Evolutionary conservation across 2,797 vertebrate species (phyloP), one percentile per base, ranked within the genome.

Genomic region (Heteromormyrus szaboi): DNA sequence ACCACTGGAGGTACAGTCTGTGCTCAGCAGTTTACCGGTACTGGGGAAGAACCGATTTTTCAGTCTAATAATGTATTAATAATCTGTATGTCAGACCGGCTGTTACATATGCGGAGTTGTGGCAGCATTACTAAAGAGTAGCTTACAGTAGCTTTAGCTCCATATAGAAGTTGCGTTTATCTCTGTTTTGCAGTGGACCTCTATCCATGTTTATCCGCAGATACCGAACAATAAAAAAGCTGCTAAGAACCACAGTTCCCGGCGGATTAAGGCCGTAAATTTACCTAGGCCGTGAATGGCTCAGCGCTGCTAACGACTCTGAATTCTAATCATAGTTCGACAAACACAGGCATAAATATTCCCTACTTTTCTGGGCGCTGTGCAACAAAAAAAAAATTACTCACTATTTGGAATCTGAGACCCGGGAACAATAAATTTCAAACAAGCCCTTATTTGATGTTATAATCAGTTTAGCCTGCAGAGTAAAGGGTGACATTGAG

Each of bases 281-380:
- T 51, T 88, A 85, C 81, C 54, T 85, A 14, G 41, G 87, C 41
- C 14, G 6, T 85, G 83, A 86, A 89, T 76, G 83, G 25, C 46
- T 33, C 17, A 44, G 83, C 9, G 50, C 76, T 68, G 72, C 41
- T 84, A 41, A 54, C 56, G 19, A 79, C 76, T 68, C 11, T 33
- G 89, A 83, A 89, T 87, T 62, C 89, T 89, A 89, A 87, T 89
- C 85, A 87, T 53, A 72, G 85, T 50, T 83, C 65, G 4, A 48
- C 88, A 54, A 76, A 79, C 54, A 37, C 37, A 89, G 83, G 83
- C 84, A 83, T 72, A 72, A 68, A 89, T 65, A 76, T 54, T 53
- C 29, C 41, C 50, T 19, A 29, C 46, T 50, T 46, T 89, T 86
- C 37, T 9, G 5, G 37, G 51, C 12, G 41, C 72, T 3, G 19